Evolutionary conservation across 2,113 vertebrate species (phyloP).

Genomic region (Aptenodytes forsteri): DNA sequence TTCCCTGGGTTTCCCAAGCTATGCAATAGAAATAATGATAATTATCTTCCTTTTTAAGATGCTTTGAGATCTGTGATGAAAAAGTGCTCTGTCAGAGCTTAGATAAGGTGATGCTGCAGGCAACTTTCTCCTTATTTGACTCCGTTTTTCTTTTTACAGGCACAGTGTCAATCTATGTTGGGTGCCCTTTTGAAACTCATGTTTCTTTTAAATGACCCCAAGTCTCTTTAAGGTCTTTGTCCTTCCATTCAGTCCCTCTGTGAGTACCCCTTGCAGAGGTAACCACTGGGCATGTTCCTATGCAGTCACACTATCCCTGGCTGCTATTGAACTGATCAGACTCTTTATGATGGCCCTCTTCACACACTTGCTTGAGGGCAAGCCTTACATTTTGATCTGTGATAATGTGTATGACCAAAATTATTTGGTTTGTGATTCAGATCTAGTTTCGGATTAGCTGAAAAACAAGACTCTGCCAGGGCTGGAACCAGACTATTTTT

Average conservation of each 20-base stretch:
- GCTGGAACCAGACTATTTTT: not conserved
- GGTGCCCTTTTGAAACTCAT: not conserved
- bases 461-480: not conserved
- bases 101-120: not conserved
- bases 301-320: not conserved
- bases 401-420: not conserved
- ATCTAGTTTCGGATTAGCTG: not conserved
- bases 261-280: not conserved
- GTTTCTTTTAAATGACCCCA: not conserved
- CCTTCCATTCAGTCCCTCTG: not conserved
- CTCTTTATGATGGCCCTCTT: not conserved
- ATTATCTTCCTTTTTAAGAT: not conserved
- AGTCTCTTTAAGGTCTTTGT: not conserved
- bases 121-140: not conserved
- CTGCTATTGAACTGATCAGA: not conserved
- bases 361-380: not conserved
- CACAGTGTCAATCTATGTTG: not conserved
- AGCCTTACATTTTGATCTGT: not conserved
- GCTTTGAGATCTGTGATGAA: not conserved
- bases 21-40: not conserved
- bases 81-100: not conserved
- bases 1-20: not conserved
- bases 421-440: not conserved
- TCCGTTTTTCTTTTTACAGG: not conserved
- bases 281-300: not conserved